phyloP scores from a whole-genome alignment of 2,888 invertebrate species.

The Philereme transversata region DNA sequence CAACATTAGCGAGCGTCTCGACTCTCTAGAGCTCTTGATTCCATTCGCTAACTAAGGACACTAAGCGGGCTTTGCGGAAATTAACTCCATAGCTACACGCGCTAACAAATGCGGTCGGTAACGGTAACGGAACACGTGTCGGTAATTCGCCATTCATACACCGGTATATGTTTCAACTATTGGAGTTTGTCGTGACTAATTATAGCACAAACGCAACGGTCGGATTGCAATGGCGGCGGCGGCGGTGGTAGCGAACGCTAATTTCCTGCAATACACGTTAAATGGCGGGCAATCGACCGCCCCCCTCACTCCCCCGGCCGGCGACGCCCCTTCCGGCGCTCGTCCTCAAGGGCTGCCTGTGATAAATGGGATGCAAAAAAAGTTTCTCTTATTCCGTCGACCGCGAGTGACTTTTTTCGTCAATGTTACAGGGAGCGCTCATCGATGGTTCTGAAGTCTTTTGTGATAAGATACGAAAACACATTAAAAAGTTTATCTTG shows the following conservation, averaged over 20 bases:
- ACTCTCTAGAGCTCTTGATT: slow-evolving; percentile 32
- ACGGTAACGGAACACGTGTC: slow-evolving; percentile 33
- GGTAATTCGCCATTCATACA: slow-evolving; percentile 43
- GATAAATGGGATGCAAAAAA: slow-evolving; percentile 45
- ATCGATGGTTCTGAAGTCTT: slow-evolving; percentile 37
- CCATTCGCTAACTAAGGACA: slow-evolving; percentile 36
- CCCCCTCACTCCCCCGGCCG: slow-evolving; percentile 33
- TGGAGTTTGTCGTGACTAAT: slow-evolving; percentile 54
- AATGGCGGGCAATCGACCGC: slow-evolving; percentile 59
- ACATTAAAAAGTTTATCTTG: slow-evolving; percentile 42
- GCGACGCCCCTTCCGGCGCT: slow-evolving; percentile 43
- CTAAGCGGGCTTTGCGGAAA: slow-evolving; percentile 30
- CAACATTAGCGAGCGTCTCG: slow-evolving; percentile 26
- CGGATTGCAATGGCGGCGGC: slow-evolving; percentile 47
- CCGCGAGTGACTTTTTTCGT: slow-evolving; percentile 40
- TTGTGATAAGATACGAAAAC: slow-evolving; percentile 44
- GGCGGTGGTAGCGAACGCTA: slow-evolving; percentile 49
- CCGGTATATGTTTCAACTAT: slow-evolving; percentile 34
- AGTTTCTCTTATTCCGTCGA: slow-evolving; percentile 38
- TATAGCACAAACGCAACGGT: slow-evolving; percentile 52
- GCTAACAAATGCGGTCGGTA: slow-evolving; percentile 33
- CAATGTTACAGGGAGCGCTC: slow-evolving; percentile 33
- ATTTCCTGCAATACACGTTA: slow-evolving; percentile 67
- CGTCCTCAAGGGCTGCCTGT: slow-evolving; percentile 36
- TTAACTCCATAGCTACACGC: slow-evolving; percentile 36